Evolutionary conservation across 30 jellyfish, hydroid and myxozoan species (phyloP), one percentile per base, ranked within the genome.

Genomic region (Aurelia sp.): DNA sequence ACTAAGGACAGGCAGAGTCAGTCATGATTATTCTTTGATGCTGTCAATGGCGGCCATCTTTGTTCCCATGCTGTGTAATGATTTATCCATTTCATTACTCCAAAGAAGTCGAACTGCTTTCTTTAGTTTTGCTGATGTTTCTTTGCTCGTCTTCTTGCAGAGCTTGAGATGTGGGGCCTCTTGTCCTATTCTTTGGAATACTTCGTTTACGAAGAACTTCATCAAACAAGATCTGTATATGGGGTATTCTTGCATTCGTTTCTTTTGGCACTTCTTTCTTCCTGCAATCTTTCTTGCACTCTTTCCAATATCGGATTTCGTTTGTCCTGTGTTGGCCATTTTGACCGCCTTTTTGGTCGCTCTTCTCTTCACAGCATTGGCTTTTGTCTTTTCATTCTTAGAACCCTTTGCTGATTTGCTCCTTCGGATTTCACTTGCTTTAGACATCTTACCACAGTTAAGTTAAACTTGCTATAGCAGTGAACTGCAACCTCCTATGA

Each of bases 61-160:
- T 30, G 97, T 90, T 23, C 97, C 97, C 61, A 84, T 96, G 63
- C 92, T 73, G 61, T 84, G 96, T 27, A 96, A 96, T 82, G 84
- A 96, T 66, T 90, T 90, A 4, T 96, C 97, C 62, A 90, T 86
- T 59, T 90, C 97, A 44, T 96, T 96, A 15, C 94, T 96, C 35
- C 85, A 81, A 61, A 91, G 20, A 37, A 91, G 80, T 53, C 97
- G 61, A 55, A 91, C 96, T 13, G 97, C 87, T 3, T 96, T 91
- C 74, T 84, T 96, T n/a, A 91, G 77, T 52, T 84, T 94, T 62
- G 94, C 52, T 18, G 92, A 74, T 11, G 97, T 73, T 52, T 84
- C 72, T 3, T 96, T 91, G 6, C 88, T 51, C 40, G 41, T 79
- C 88, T 86, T 86, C 94, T 82, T 88, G 89, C 79, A 86, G 22